A percentile compares a stretch with the other conserved stretches of the same genome.
phyloP scores from a whole-genome alignment of 2,113 vertebrate species.

The Macrotus californicus region DNA sequence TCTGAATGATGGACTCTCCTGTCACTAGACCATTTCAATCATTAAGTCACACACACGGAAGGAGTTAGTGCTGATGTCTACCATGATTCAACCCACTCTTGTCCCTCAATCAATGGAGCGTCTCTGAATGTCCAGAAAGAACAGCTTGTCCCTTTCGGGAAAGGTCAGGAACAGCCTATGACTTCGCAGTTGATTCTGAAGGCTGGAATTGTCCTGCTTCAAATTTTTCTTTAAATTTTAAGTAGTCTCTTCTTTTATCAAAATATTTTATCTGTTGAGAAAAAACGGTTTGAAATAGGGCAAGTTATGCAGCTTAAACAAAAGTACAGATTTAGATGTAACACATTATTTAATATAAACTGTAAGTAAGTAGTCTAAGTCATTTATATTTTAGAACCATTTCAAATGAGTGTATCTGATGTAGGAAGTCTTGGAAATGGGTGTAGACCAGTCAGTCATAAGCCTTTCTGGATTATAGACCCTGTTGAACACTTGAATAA shows the following conservation, averaged over 20 bases:
- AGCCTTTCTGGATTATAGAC: not conserved
- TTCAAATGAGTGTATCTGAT: not conserved
- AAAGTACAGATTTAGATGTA: not conserved
- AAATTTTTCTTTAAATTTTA: conserved; percentile 93
- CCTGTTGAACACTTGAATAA: not conserved
- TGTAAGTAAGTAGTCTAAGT: not conserved
- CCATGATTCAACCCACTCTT: not conserved
- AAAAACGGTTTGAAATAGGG: not conserved
- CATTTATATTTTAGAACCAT: not conserved
- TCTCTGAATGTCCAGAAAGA: not conserved
- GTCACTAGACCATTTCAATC: not conserved
- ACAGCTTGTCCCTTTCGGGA: not conserved
- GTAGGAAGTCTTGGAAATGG: not conserved
- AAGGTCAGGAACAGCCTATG: conserved; percentile 65
- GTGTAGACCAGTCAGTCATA: not conserved
- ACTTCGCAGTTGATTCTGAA: conserved; percentile 75
- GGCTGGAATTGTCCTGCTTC: conserved; percentile 84
- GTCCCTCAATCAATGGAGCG: not conserved
- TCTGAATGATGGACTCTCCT: not conserved
- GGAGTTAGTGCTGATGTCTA: not conserved
- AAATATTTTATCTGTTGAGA: conserved; percentile 92
- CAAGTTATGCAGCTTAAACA: not conserved
- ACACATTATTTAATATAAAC: not conserved
- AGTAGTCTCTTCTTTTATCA: conserved; percentile 90
- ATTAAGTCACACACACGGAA: not conserved